Evolutionary conservation across 2,888 invertebrate genomes (phyloP), one percentile per base, ranked within the genome.

Genomic region (Dichetophora obliterata): DNA sequence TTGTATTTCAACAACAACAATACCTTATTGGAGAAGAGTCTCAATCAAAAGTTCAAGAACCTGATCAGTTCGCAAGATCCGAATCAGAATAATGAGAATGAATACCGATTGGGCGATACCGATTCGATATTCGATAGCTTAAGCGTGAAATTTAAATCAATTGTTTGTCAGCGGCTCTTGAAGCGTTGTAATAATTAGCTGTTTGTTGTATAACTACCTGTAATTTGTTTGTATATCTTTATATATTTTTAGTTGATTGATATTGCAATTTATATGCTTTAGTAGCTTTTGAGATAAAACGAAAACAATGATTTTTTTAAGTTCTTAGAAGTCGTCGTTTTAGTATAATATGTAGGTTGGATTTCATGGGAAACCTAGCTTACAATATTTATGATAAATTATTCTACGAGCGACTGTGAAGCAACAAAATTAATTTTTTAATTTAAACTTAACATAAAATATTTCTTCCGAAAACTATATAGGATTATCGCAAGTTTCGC

Each of bases 1-100:
- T 82, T 90, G 75, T 90, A 88, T 77, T 89, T 90, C 73, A 89
- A 89, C 77, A 89, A 89, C 78, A 89, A 88, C 77, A 89, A 89
- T 66, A 85, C 88, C 11, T 83, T 86, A 57, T 77, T 88, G 68
- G 88, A 88, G 80, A 86, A 86, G 79, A 88, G 84, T 83, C 85
- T 88, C 70, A 88, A 88, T 79, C 83, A 87, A 80, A 88, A 88
- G 80, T 88, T 88, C 77, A 88, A 88, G 81, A 82, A 81, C 73
- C 83, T 88, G 3, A 86, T 88, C 50, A 27, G 50, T 63, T 80
- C 78, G 37, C 75, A 79, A 74, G 79, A 83, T 74, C 82, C 80
- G 72, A 84, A 81, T 78, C 86, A 85, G 68, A 80, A 82, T 61
- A 82, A 81, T 9, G 61, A 78, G 65, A 69, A 79, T 31, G 72